phyloP scores from a whole-genome alignment of 2,888 invertebrate genomes.

The Yponomeuta plumbellus region DNA sequence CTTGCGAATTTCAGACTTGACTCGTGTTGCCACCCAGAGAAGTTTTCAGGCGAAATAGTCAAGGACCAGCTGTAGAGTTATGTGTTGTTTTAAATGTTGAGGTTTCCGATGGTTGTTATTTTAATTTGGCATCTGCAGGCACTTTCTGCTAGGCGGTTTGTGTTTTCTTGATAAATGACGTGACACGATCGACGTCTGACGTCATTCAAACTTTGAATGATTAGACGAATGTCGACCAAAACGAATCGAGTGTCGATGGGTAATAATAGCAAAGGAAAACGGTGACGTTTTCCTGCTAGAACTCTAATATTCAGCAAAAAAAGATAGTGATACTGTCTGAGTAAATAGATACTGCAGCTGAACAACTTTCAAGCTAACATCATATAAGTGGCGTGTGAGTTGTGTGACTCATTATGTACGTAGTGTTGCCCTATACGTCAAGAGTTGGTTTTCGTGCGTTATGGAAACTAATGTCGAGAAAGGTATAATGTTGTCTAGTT shows the following conservation, averaged over 20 bases:
- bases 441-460: too few relatives aligned
- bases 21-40: neutral
- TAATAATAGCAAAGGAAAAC: neutral
- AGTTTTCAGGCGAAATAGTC: neutral
- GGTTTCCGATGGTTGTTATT: neutral
- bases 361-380: too few relatives aligned
- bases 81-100: neutral
- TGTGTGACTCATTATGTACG: too few relatives aligned
- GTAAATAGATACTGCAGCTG: too few relatives aligned
- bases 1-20: neutral
- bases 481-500: too few relatives aligned
- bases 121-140: neutral
- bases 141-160: too few relatives aligned
- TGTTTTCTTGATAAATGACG: neutral
- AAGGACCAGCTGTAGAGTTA: neutral
- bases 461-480: too few relatives aligned
- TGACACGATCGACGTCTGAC: neutral
- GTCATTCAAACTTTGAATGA: neutral
- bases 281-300: neutral
- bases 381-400: too few relatives aligned
- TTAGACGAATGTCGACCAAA: neutral
- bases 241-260: neutral
- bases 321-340: too few relatives aligned
- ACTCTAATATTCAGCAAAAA: neutral
- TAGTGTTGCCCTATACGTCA: too few relatives aligned